phyloP scores from a whole-genome alignment of 2,888 invertebrate genomes.

The Trichogramma evanescens region DNA sequence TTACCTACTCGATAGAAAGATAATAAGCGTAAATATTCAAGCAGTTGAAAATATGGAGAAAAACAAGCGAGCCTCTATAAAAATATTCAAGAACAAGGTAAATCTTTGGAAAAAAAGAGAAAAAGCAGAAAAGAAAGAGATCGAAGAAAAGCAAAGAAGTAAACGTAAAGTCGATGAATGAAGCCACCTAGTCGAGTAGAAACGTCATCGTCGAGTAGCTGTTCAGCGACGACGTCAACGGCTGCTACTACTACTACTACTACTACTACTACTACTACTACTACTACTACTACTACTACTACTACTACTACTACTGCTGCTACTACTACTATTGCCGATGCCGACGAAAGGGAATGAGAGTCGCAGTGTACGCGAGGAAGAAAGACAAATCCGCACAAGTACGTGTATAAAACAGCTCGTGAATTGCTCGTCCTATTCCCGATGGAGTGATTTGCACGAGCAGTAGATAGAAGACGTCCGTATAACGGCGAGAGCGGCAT shows the following conservation, averaged over 20 bases:
- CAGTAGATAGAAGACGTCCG: not conserved
- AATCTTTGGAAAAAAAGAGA: not conserved
- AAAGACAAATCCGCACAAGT: not conserved
- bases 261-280: too few relatives aligned
- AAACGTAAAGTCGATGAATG: not conserved
- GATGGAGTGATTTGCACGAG: conserved; percentile 14
- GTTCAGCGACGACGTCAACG: too few relatives aligned
- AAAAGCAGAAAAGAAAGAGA: not conserved
- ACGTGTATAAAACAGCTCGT: conserved; percentile 5
- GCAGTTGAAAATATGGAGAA: too few relatives aligned
- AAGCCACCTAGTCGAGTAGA: not conserved
- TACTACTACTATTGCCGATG: too few relatives aligned
- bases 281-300: too few relatives aligned
- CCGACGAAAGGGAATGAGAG: conserved; percentile 1
- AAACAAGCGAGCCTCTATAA: too few relatives aligned
- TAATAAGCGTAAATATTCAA: too few relatives aligned
- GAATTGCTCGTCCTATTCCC: conserved; percentile 7
- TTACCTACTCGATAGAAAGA: too few relatives aligned
- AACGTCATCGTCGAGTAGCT: not conserved
- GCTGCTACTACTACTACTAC: too few relatives aligned
- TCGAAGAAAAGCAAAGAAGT: not conserved
- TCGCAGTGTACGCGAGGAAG: not conserved
- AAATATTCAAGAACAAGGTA: too few relatives aligned
- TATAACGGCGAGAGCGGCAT: too few relatives aligned
- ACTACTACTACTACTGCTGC: too few relatives aligned